Percentiles rank a stretch among this genome's conserved stretches.
phyloP scores from a whole-genome alignment of 2,113 vertebrate genomes.

The Caracal caracal region DNA sequence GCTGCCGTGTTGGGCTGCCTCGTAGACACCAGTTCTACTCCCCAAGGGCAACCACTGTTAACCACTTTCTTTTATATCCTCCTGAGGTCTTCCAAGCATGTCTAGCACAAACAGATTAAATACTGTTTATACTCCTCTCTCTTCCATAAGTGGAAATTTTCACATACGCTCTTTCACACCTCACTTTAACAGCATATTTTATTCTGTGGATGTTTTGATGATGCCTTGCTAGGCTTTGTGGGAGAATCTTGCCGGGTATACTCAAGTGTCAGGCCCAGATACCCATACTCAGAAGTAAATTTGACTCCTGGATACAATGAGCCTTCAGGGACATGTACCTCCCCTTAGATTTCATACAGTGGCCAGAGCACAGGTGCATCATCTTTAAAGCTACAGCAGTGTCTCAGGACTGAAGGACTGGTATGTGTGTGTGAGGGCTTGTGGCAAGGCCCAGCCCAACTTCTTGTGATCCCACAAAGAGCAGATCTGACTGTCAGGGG shows the following conservation, averaged over 20 bases:
- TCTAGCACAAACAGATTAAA: neutral
- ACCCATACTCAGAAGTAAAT: neutral
- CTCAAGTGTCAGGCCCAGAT: neutral
- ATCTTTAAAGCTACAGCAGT: neutral
- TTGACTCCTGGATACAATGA: neutral
- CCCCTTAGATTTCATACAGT: neutral
- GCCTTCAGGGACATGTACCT: neutral
- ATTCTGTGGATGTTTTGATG: no score
- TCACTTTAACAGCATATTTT: neutral
- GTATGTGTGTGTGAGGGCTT: neutral
- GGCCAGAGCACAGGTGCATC: neutral
- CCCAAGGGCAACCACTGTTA: neutral
- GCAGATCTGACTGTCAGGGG: neutral
- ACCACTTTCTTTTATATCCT: neutral
- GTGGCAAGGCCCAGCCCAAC: no score
- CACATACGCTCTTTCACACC: neutral
- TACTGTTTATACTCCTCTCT: neutral
- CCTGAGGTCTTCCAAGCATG: neutral
- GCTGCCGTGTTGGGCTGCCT: neutral
- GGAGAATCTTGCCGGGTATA: neutral
- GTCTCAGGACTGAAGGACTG: neutral
- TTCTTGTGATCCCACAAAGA: neutral
- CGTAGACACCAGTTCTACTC: neutral
- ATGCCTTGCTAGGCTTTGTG: neutral
- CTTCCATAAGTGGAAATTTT: neutral